Evolutionary conservation across 2,888 invertebrate species (phyloP).

Genomic region (Tetragnatha montana): DNA sequence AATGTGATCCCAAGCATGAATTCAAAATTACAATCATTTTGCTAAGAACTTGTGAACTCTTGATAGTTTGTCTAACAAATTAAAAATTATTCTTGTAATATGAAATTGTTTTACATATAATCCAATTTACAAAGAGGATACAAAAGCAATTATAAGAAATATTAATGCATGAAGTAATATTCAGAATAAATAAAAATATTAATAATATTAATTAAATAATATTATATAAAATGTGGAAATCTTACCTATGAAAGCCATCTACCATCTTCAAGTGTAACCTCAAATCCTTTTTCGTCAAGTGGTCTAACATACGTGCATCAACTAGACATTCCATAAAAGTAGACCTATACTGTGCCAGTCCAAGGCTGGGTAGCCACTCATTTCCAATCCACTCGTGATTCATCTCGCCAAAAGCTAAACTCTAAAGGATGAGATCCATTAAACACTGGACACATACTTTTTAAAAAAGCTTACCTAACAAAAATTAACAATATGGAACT

Average conservation of each 20-base stretch:
- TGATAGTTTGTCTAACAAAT: neutral
- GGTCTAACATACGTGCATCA: conserved; percentile 99
- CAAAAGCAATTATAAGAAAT: neutral
- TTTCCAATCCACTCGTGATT: conserved; percentile 99
- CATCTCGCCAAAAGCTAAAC: conserved; percentile 98
- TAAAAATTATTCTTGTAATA: neutral
- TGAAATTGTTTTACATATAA: neutral
- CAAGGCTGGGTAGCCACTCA: conserved; percentile 96
- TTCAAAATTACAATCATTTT: too few relatives aligned
- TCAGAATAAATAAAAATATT: neutral
- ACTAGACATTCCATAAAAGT: conserved; percentile 99
- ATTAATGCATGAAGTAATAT: neutral
- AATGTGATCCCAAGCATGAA: too few relatives aligned
- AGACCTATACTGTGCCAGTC: conserved; percentile 96
- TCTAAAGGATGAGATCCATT: conserved; percentile 21
- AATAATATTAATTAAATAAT: too few relatives aligned
- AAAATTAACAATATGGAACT: too few relatives aligned
- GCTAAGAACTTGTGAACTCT: too few relatives aligned
- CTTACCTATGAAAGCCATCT: conserved; percentile 93
- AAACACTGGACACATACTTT: too few relatives aligned
- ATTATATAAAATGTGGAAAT: neutral
- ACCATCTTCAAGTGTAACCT: conserved; percentile 99
- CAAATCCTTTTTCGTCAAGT: conserved; percentile 97
- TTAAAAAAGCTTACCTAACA: too few relatives aligned
- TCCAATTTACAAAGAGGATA: neutral